Evolutionary conservation across 1,140 invertebrate genomes (phyloP).

Genomic region (Hermetia illucens): DNA sequence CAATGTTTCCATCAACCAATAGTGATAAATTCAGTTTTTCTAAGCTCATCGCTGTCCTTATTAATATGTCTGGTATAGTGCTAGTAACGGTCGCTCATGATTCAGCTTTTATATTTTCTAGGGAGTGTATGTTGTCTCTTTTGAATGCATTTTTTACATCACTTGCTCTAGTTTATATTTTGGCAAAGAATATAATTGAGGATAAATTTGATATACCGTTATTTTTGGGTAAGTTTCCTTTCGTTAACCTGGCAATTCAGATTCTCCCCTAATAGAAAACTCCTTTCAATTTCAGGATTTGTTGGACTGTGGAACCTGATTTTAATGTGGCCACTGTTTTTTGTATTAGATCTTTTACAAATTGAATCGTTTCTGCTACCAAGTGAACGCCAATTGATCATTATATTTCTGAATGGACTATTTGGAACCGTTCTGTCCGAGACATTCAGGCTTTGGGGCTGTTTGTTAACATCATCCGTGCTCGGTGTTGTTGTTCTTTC

Average conservation of each 20-base stretch:
- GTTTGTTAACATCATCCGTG: conserved; percentile 76
- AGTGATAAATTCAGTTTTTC: conserved; percentile 68
- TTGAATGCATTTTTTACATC: conserved; percentile 75
- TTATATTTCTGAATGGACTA: conserved; percentile 70
- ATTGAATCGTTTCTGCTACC: conserved; percentile 72
- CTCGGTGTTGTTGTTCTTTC: conserved; percentile 71
- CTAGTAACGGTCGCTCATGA: conserved; percentile 58
- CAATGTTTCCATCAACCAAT: conserved; percentile 61
- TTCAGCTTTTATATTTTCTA: conserved; percentile 43
- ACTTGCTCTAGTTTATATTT: conserved; percentile 69
- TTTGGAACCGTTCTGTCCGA: conserved; percentile 76
- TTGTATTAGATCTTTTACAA: conserved; percentile 63
- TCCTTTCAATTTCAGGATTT: conserved; percentile 47
- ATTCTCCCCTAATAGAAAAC: conserved; percentile 1
- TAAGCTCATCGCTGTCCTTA: conserved; percentile 60
- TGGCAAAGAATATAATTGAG: conserved; percentile 68
- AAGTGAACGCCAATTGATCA: conserved; percentile 57
- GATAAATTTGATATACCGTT: conserved; percentile 79
- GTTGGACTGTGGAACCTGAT: conserved; percentile 73
- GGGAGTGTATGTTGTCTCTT: conserved; percentile 59
- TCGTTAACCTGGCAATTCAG: conserved; percentile 1
- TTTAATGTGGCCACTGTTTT: conserved; percentile 74
- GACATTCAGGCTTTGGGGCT: conserved; percentile 81
- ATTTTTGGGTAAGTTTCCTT: conserved; percentile 60
- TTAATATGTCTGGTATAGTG: conserved; percentile 64